Evolutionary conservation across 2,797 vertebrate species (phyloP).

Genomic region (Enteromius mattozi): DNA sequence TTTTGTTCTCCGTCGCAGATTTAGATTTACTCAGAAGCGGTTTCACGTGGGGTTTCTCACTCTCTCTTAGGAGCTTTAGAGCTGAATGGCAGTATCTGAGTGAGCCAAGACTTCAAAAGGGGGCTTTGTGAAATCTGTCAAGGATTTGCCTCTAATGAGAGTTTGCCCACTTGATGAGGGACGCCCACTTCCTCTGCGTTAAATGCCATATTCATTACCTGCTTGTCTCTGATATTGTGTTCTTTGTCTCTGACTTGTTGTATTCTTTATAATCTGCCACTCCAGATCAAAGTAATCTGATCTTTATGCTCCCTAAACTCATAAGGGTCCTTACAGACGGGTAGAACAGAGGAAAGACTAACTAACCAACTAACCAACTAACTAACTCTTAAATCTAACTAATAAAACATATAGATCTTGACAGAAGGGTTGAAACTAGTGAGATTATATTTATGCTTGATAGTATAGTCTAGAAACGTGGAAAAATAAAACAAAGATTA

Average conservation of each 20-base stretch:
- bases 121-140: conserved; percentile 66
- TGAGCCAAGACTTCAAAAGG: conserved; percentile 66
- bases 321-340: conserved; percentile 51
- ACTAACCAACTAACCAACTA: not conserved
- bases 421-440: not conserved
- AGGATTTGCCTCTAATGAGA: conserved; percentile 69
- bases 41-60: conserved; percentile 39
- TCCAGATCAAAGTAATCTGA: conserved; percentile 66
- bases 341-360: conserved; percentile 44
- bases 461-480: not conserved
- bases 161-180: conserved; percentile 62
- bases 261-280: conserved; percentile 59
- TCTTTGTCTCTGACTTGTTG: conserved; percentile 59
- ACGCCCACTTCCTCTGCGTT: conserved; percentile 68
- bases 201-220: conserved; percentile 71
- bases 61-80: conserved; percentile 49
- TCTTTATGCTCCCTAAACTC: conserved; percentile 55
- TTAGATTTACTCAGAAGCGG: conserved; percentile 45
- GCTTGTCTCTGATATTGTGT: conserved; percentile 66
- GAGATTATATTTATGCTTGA: not conserved
- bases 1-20: conserved; percentile 2
- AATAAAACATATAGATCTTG: not conserved
- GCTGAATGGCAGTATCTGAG: conserved; percentile 62
- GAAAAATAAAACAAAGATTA: not conserved
- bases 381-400: not conserved